Base-by-base conservation (phyloP, 1,140 invertebrate genomes). In the Anastrepha ludens region DNA sequence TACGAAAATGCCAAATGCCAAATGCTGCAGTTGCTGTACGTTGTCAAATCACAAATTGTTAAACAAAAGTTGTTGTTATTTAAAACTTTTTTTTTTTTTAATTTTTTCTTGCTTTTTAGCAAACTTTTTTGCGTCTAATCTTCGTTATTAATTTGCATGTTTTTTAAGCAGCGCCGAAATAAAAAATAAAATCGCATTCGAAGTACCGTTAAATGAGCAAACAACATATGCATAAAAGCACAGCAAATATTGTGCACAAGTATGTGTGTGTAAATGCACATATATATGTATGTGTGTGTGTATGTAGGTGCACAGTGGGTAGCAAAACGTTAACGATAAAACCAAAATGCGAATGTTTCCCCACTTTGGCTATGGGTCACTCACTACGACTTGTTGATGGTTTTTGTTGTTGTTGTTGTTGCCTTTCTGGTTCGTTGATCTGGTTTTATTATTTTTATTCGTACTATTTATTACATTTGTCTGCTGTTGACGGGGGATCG, bases 351-450 rank as follows among this genome's bases (percentile, higher is more conserved):
- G 6, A 20, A 39, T 39, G 20, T 20, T 41, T 29, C 20, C 20
- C 2, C 6, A n/a, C 29, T 29, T 29, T 29, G 29, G 29, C 29
- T 29, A 29, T 29, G 29, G 29, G 29, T 29, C 29, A 29, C 29
- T 29, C 29, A 29, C 29, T 29, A 29, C 29, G 29, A 41, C 17
- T 74, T 74, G 39, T 2, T 50, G 70, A 17, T 50, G 44, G 44
- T 74, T 74, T 50, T 44, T 74, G 70, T 50, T 74, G 70, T 74
- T 50, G 29, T 29, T 29, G 29, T 29, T 29, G 29, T 29, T 29
- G 29, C 29, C 29, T 74, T 74, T 74, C 70, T 74, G 70, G 70
- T 74, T 74, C 70, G 70, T 50, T 74, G 70, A 74, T 74, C 70
- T 74, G 44, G 70, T 74, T 74, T 74, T 74, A 74, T 47, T 47